These are phyloP conservation scores for Chrysolina haemoptera DNA, from an alignment of 2,888 invertebrate species.

Conservation along the genomic window DNA sequence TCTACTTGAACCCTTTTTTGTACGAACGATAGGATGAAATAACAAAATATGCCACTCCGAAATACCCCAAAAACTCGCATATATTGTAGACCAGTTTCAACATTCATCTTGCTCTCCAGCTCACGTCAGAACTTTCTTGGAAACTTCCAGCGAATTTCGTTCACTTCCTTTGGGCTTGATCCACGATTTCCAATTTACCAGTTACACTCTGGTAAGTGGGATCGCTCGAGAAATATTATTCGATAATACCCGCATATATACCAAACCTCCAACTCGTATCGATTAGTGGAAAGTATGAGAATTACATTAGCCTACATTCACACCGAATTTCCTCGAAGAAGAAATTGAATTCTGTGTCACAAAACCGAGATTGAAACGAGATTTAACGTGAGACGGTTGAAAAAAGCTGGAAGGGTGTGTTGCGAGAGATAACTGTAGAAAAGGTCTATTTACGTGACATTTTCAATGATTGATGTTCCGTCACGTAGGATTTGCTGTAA, in stretches of 20 bases:
- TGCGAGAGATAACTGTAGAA: neutral
- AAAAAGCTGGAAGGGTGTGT: neutral
- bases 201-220: neutral
- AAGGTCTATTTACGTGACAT: neutral
- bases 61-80: neutral
- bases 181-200: slow-evolving; percentile 3
- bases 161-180: neutral
- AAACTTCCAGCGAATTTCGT: slow-evolving; percentile 1
- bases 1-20: neutral
- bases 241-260: slow-evolving; percentile 30
- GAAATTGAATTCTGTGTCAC: slow-evolving; percentile 26
- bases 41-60: neutral
- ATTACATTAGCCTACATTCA: slow-evolving; percentile 48
- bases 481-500: neutral
- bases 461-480: neutral
- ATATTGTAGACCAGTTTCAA: neutral
- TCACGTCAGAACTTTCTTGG: neutral
- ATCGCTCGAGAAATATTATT: slow-evolving; percentile 34
- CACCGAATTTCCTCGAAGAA: slow-evolving; percentile 27
- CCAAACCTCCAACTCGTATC: slow-evolving; percentile 34
- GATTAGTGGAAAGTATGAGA: slow-evolving; percentile 37
- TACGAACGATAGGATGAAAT: neutral
- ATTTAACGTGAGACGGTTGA: neutral
- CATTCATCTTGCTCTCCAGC: neutral
- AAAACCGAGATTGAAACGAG: slow-evolving; percentile 9